phyloP scores from a whole-genome alignment of 2,888 invertebrate genomes.

The Leptinotarsa peninsularis region DNA sequence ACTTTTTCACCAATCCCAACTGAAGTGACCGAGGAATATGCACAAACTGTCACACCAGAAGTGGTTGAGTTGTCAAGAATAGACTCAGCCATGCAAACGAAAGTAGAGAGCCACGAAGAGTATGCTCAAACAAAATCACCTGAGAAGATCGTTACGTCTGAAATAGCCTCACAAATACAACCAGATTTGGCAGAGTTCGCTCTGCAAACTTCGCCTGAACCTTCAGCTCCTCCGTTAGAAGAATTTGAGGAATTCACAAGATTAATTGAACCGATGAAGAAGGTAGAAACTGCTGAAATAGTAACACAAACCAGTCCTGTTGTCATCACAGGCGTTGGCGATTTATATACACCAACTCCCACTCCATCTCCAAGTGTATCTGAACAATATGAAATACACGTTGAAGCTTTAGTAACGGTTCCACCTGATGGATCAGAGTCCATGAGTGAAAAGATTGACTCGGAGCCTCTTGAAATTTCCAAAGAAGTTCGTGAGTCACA shows the following conservation, averaged over 20 bases:
- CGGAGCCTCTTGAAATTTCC: neutral
- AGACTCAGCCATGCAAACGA: constrained; percentile 64
- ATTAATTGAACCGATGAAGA: constrained; percentile 48
- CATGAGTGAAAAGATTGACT: constrained; percentile 32
- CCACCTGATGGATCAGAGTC: constrained; percentile 59
- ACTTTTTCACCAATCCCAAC: constrained; percentile 62
- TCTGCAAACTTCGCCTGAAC: constrained; percentile 49
- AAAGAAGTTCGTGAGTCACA: constrained; percentile 35
- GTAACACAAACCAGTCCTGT: constrained; percentile 73
- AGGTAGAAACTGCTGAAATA: constrained; percentile 61
- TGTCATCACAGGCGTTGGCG: constrained; percentile 61
- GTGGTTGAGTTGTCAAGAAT: constrained; percentile 51
- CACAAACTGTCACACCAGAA: constrained; percentile 60
- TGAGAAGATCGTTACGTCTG: constrained; percentile 54
- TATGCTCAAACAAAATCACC: constrained; percentile 66
- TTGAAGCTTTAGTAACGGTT: constrained; percentile 71
- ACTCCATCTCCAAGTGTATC: constrained; percentile 50
- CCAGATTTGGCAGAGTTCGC: constrained; percentile 41
- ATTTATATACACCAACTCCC: constrained; percentile 44
- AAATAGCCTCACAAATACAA: constrained; percentile 50
- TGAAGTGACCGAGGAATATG: constrained; percentile 58
- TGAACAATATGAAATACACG: constrained; percentile 71
- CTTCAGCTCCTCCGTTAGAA: constrained; percentile 38
- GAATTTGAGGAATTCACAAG: constrained; percentile 18
- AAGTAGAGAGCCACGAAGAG: constrained; percentile 58